Evolutionary conservation across 2,113 vertebrate genomes (phyloP).

Genomic region (Myrmophylax atrothorax): DNA sequence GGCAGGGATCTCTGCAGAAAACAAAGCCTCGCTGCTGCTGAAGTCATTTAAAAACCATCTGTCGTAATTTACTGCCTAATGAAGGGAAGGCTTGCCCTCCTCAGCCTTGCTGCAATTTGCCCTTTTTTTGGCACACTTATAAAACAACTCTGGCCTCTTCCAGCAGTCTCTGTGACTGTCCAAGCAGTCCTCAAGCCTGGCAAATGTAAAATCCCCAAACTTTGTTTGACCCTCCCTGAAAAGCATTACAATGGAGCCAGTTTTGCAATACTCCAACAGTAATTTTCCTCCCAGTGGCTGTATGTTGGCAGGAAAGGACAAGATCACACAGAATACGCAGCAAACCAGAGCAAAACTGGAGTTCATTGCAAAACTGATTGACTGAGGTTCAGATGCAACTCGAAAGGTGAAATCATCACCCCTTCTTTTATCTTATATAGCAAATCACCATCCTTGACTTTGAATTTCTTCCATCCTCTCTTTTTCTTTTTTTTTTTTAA

Average conservation of each 20-base stretch:
- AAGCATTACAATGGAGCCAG: neutral
- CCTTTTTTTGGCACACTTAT: neutral
- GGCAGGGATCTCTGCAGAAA: conserved; percentile 18
- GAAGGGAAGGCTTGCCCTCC: conserved; percentile 3
- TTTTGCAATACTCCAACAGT: neutral
- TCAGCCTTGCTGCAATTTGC: neutral
- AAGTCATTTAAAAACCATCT: conserved; percentile 56
- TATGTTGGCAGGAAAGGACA: neutral
- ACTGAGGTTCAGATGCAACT: neutral
- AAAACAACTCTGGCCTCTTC: neutral
- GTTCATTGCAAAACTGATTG: neutral
- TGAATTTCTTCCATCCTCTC: neutral
- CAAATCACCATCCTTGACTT: neutral
- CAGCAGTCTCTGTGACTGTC: neutral
- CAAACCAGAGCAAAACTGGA: neutral
- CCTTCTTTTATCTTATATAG: neutral
- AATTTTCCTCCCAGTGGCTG: neutral
- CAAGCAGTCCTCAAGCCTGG: neutral
- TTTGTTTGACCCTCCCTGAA: neutral
- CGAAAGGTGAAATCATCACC: neutral
- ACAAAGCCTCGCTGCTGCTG: neutral
- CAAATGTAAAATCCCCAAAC: neutral
- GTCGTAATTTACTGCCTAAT: conserved; percentile 35
- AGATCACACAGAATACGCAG: neutral
- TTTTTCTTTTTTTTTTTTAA: neutral